Conservation (phyloP, 2,797 vertebrate species). For the Phrynocephalus vlangalii region DNA sequence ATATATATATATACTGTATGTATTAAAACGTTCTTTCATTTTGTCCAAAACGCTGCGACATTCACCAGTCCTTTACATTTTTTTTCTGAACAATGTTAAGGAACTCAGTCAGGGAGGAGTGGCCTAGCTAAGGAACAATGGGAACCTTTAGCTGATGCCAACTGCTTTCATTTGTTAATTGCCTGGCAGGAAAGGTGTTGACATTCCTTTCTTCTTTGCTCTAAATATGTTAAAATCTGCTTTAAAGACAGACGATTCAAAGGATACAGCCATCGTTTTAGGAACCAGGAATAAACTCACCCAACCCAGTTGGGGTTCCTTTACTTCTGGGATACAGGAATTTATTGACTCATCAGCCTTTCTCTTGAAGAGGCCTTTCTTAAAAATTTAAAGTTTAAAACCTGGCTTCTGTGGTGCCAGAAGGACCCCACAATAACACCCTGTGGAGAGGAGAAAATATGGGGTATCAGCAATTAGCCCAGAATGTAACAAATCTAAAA, state of each 20-base stretch:
- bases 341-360: constrained; percentile 41
- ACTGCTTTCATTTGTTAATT: constrained; percentile 55
- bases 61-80: background rate
- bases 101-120: constrained; percentile 22
- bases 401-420: constrained; percentile 48
- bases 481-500: constrained; percentile 77
- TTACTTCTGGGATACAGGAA: constrained; percentile 4
- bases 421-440: constrained; percentile 52
- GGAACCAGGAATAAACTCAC: constrained; percentile 47
- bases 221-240: constrained; percentile 60
- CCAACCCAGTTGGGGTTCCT: constrained; percentile 22
- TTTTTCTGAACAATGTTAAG: constrained; percentile 15
- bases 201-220: constrained; percentile 54
- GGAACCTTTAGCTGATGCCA: constrained; percentile 38
- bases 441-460: background rate
- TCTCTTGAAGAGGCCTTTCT: constrained; percentile 52
- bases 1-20: background rate
- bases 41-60: constrained; percentile 11
- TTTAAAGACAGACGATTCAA: constrained; percentile 57
- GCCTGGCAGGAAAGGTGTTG: constrained; percentile 51
- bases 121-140: background rate
- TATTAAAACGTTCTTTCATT: background rate
- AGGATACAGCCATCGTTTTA: constrained; percentile 49
- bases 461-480: constrained; percentile 58
- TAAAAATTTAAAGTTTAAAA: constrained; percentile 45